Evolutionary conservation across 2,797 vertebrate genomes (phyloP).

Genomic region (Mus minutoides): DNA sequence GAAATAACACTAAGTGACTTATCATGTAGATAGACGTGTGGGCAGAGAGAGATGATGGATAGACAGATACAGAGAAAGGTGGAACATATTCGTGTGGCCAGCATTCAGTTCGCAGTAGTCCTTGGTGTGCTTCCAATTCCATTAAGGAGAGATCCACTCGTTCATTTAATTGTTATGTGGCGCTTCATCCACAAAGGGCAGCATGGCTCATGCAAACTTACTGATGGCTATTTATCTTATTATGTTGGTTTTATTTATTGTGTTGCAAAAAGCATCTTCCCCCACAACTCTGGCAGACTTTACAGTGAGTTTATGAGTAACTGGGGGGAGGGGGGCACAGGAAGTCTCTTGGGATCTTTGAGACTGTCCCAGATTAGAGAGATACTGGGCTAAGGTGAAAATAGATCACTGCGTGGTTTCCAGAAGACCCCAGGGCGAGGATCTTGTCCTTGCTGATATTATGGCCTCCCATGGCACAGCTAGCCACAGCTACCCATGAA

Average conservation of each 20-base stretch:
- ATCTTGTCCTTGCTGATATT: background rate
- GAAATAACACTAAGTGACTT: background rate
- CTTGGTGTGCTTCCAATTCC: background rate
- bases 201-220: background rate
- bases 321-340: background rate
- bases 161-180: background rate
- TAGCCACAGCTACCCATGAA: background rate
- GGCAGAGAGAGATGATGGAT: background rate
- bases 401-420: background rate
- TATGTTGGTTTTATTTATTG: background rate
- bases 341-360: background rate
- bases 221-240: background rate
- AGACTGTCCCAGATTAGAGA: fast-evolving
- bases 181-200: background rate
- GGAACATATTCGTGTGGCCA: background rate
- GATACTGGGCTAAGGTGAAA: background rate
- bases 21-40: background rate
- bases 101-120: background rate
- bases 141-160: background rate
- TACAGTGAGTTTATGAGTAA: background rate
- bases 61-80: background rate
- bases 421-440: background rate
- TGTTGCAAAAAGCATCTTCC: background rate
- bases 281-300: background rate
- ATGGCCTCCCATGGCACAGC: background rate